A percentile compares a stretch with the other conserved stretches of the same genome.
Evolutionary conservation across 2,888 invertebrate species (phyloP).

Genomic region (Chymomyza procnemis): DNA sequence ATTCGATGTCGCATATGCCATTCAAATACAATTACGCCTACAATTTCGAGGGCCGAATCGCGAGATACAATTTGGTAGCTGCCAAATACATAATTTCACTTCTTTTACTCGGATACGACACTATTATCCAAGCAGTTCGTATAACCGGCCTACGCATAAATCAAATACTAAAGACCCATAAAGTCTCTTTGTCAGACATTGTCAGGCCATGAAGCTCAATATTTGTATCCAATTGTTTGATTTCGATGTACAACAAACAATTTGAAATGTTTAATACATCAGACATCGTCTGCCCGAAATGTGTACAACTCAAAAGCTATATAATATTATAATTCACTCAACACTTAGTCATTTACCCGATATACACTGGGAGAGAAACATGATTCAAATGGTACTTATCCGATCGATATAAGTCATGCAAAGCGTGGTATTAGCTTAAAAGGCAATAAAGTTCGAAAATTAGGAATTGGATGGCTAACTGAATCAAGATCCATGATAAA

Average conservation of each 20-base stretch:
- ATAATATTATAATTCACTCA: slow-evolving; percentile 62
- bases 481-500: no score
- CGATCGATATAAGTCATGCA: no score
- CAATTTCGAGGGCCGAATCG: slow-evolving; percentile 27
- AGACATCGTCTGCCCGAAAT: neutral
- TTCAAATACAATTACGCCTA: slow-evolving; percentile 68
- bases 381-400: no score
- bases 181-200: slow-evolving; percentile 63
- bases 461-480: no score
- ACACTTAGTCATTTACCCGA: no score
- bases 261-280: neutral
- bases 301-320: neutral
- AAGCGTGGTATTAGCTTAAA: no score
- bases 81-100: slow-evolving; percentile 20
- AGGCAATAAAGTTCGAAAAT: no score
- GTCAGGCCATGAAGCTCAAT: slow-evolving; percentile 49
- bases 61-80: slow-evolving; percentile 14
- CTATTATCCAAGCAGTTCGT: neutral
- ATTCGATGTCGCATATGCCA: slow-evolving; percentile 55
- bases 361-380: no score
- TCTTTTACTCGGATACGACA: neutral
- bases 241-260: slow-evolving; percentile 65
- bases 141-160: slow-evolving; percentile 45
- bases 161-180: slow-evolving; percentile 66
- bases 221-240: slow-evolving; percentile 64